A percentile compares a stretch with the other conserved stretches of the same genome.
Conservation (phyloP, 2,888 invertebrate genomes). For the Acrocyrtus sp. region DNA sequence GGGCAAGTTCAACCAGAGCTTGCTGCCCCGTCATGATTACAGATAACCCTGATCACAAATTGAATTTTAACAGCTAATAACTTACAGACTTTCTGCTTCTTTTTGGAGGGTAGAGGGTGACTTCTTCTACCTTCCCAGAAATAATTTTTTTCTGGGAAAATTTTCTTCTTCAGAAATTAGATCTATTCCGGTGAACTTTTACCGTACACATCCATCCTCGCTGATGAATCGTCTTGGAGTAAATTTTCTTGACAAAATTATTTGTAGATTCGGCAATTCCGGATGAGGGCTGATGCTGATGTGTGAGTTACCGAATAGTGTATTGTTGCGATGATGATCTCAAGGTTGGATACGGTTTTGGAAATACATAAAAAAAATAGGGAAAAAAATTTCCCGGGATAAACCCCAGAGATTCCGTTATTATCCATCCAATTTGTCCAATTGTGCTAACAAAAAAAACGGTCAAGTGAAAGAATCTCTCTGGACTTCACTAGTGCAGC, state of each 20-base stretch:
- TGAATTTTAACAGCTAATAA: background rate
- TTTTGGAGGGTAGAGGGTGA: background rate
- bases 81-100: too few species aligned
- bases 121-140: background rate
- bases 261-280: too few species aligned
- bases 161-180: too few species aligned
- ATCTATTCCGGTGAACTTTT: too few species aligned
- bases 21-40: background rate
- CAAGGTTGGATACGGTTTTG: background rate
- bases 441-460: conserved; percentile 50
- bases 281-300: too few species aligned
- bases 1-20: background rate
- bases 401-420: conserved; percentile 62
- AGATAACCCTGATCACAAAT: background rate
- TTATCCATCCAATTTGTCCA: conserved; percentile 61
- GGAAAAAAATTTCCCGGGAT: conserved; percentile 4
- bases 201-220: too few species aligned
- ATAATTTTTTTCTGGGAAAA: background rate
- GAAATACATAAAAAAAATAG: conserved; percentile 7
- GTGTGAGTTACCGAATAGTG: too few species aligned
- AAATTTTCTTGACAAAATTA: too few species aligned
- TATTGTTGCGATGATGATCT: background rate
- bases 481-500: conserved; percentile 14
- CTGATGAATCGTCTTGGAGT: too few species aligned
- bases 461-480: conserved; percentile 36